Conservation (phyloP, 2,888 invertebrate species). For the Julus scanicus region DNA sequence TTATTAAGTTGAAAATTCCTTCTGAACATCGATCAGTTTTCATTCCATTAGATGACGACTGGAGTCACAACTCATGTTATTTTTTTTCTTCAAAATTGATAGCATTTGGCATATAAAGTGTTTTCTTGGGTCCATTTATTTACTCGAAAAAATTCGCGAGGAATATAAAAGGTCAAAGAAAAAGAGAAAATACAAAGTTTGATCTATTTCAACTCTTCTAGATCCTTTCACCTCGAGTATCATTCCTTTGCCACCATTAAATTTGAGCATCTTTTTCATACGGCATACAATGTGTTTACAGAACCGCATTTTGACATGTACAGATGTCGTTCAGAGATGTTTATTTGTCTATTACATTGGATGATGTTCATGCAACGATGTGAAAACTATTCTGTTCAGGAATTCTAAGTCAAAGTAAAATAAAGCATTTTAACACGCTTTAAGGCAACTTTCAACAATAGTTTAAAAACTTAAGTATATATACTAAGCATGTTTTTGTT, state of each 20-base stretch:
- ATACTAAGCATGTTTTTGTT: no score
- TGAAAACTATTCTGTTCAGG: no score
- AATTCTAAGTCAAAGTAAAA: no score
- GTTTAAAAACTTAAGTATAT: no score
- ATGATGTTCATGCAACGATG: no score
- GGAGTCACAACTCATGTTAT: background rate
- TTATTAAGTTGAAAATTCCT: background rate
- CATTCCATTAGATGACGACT: background rate
- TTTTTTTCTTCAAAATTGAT: slow-evolving; percentile 2
- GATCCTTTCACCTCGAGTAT: background rate
- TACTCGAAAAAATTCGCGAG: background rate
- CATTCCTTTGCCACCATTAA: background rate
- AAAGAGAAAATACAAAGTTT: no score
- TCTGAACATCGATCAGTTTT: slow-evolving; percentile 28
- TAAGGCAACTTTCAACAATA: no score
- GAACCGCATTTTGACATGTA: no score
- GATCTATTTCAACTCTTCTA: background rate
- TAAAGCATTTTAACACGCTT: no score
- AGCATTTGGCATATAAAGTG: slow-evolving; percentile 28
- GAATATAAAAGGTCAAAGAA: background rate
- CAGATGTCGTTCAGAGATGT: no score
- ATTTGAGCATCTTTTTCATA: background rate
- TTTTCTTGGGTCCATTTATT: background rate
- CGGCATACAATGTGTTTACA: no score
- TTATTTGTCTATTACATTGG: no score